phyloP scores from a whole-genome alignment of 35 echinoderm and acorn worm species.

The Lytechinus pictus region DNA sequence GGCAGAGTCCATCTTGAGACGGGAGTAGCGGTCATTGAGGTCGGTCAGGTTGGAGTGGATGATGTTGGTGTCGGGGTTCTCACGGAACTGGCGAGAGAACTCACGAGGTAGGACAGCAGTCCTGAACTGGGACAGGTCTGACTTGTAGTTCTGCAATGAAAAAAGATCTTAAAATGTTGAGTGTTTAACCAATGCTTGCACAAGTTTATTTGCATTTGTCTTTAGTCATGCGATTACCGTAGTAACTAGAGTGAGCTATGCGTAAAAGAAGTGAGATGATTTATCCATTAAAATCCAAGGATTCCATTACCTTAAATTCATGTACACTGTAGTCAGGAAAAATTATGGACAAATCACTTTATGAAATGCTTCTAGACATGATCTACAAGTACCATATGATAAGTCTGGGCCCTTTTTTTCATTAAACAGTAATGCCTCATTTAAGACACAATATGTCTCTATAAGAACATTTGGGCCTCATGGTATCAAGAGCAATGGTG shows the following conservation, averaged over 20 bases:
- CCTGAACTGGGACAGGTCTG: conserved; percentile 85
- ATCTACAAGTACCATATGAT: too few relatives aligned
- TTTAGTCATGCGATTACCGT: neutral
- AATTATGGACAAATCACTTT: too few relatives aligned
- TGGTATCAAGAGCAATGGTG: neutral
- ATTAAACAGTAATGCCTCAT: too few relatives aligned
- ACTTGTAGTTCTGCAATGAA: conserved; percentile 75
- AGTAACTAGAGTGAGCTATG: neutral
- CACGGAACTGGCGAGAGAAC: conserved; percentile 84
- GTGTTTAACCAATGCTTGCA: neutral
- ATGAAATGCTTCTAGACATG: too few relatives aligned
- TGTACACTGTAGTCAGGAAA: too few relatives aligned
- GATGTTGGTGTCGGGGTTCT: conserved; percentile 81
- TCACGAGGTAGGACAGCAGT: conserved; percentile 71
- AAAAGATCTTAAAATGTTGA: conserved; percentile 6
- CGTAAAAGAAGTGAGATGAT: neutral
- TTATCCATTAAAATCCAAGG: too few relatives aligned
- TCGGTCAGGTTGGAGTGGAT: conserved; percentile 60
- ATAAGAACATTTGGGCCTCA: too few relatives aligned
- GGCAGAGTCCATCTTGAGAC: conserved; percentile 62
- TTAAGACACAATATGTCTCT: too few relatives aligned
- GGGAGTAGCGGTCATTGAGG: conserved; percentile 85
- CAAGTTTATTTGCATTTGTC: too few relatives aligned
- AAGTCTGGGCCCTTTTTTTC: too few relatives aligned
- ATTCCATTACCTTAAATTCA: too few relatives aligned